Evolutionary conservation across 2,113 vertebrate genomes (phyloP).

Genomic region (Pteropus alecto): DNA sequence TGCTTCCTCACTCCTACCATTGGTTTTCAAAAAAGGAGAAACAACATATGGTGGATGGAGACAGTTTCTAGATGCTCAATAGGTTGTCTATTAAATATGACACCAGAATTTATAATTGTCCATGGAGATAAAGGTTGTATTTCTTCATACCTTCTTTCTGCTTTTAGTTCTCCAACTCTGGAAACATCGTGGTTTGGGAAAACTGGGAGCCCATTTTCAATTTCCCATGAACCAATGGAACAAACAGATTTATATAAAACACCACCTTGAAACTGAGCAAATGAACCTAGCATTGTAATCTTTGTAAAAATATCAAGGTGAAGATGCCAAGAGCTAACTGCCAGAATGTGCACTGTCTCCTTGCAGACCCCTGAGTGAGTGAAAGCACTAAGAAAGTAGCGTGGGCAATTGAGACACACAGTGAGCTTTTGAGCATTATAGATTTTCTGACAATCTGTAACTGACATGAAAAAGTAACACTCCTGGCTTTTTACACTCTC

Average conservation of each 20-base stretch:
- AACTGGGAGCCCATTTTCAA: background rate
- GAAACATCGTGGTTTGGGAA: background rate
- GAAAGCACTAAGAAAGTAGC: conserved; percentile 41
- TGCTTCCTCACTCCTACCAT: background rate
- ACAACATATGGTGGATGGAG: background rate
- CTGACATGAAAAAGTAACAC: background rate
- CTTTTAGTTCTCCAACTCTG: conserved; percentile 4
- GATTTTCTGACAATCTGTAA: conserved; percentile 1
- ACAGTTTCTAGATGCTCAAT: background rate
- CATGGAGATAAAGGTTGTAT: background rate
- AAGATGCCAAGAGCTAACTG: conserved; percentile 32
- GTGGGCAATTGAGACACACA: conserved; percentile 12
- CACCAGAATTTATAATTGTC: background rate
- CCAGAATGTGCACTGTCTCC: conserved; percentile 42
- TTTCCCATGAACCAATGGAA: background rate
- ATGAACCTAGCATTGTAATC: conserved; percentile 16
- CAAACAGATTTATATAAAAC: conserved; percentile 4
- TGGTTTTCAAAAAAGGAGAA: background rate
- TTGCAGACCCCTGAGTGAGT: conserved; percentile 44
- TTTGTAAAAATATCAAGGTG: conserved; percentile 32
- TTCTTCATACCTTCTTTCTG: background rate
- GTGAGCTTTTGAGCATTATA: background rate
- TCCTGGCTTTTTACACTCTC: background rate
- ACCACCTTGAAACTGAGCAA: background rate
- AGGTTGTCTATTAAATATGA: background rate